Evolutionary conservation across 2,113 vertebrate species (phyloP), one percentile per base, ranked within the genome.

Genomic region (Isurus oxyrinchus): DNA sequence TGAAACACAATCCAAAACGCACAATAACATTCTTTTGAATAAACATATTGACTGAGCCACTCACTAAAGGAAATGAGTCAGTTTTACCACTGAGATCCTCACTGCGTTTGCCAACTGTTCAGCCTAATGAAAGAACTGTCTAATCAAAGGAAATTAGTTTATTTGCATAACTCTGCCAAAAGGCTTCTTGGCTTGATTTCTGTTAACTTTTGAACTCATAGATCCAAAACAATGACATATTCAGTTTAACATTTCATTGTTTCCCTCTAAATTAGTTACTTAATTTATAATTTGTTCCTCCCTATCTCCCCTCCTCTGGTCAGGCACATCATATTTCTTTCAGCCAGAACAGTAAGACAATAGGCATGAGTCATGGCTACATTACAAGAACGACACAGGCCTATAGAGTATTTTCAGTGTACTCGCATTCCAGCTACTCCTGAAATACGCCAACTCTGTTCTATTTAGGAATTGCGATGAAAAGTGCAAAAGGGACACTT

Each of bases 71-170:
- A 95, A 55, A 95, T 95, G 94, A 95, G 94, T 95, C 94, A 95
- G 67, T 95, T 95, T 76, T 95, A 72, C 94, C 94, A 95, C 67
- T 95, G 40, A 53, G 49, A 72, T 69, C 94, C 66, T 55, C 67
- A 95, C 93, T 95, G 94, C 6, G 44, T 95, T 55, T 72, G 94
- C 66, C 94, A 95, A 76, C 67, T 53, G 94, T 35, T 95, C 66
- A 72, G 66, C 27, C 69, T 53, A 95, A 95, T n/a, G 67, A 95
- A 95, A 55, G 67, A 72, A 69, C 94, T 72, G 94, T 95, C 94
- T 95, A 69, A 95, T 95, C 94, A 95, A 95, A 95, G 40, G 67
- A 95, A 95, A 95, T 72, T 72, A 95, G 11, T 95, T 95, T 95
- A 76, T 95, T 72, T 72, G 94, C 94, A 76, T 72, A 72, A 95